A percentile compares a stretch with the other conserved stretches of the same genome.
Evolutionary conservation across 2,113 vertebrate species (phyloP).

Genomic region (Cochlearius cochlearius): DNA sequence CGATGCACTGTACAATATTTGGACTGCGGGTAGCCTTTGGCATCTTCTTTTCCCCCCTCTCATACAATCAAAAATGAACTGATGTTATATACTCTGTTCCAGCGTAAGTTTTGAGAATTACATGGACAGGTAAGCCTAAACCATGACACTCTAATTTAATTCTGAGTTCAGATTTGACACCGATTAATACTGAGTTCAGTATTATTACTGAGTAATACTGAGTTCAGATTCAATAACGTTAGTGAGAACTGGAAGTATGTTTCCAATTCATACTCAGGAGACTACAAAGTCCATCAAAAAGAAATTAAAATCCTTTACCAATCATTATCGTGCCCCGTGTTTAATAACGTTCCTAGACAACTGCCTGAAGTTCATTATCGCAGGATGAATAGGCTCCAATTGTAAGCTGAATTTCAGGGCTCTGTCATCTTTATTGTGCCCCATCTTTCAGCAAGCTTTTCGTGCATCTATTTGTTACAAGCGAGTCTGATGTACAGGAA

Average conservation of each 20-base stretch:
- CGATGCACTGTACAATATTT: conserved; percentile 52
- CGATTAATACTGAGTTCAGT: background rate
- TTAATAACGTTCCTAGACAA: background rate
- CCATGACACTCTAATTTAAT: background rate
- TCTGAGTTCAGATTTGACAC: background rate
- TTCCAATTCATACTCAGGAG: background rate
- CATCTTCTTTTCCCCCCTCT: background rate
- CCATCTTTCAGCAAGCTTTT: background rate
- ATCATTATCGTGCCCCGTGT: background rate
- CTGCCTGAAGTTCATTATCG: background rate
- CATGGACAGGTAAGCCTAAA: background rate
- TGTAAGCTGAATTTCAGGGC: background rate
- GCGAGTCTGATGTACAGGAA: background rate
- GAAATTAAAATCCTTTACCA: background rate
- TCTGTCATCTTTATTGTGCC: background rate
- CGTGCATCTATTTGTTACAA: background rate
- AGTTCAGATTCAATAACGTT: fast-evolving
- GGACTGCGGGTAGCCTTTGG: conserved; percentile 32
- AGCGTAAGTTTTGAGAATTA: background rate
- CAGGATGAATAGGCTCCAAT: background rate
- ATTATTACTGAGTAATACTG: background rate
- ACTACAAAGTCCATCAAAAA: background rate
- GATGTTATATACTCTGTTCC: background rate
- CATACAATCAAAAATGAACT: background rate
- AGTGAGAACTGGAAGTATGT: background rate